Percentiles rank a stretch among this genome's conserved stretches.
Evolutionary conservation across 2,888 invertebrate species (phyloP).

Genomic region (Neocrepidodera transversa): DNA sequence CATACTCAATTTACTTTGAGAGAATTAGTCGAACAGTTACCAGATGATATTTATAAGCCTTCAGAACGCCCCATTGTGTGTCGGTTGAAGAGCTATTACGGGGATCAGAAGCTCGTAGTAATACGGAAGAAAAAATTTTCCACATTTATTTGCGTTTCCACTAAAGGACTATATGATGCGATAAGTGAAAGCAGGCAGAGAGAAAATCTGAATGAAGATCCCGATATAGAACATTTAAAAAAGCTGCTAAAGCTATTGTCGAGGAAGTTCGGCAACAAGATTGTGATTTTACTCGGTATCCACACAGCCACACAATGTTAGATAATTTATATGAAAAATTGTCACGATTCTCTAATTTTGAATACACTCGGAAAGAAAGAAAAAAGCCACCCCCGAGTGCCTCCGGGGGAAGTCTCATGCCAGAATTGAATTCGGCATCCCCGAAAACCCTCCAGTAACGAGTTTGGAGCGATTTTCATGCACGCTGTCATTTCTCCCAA

Average conservation of each 20-base stretch:
- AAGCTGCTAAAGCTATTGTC: conserved; percentile 11
- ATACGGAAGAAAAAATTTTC: conserved; percentile 6
- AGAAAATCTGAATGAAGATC: conserved; percentile 3
- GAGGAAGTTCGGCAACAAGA: conserved; percentile 1
- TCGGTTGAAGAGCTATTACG: conserved; percentile 9
- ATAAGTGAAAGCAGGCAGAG: conserved; percentile 9
- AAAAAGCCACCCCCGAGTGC: no score
- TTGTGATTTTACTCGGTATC: neutral
- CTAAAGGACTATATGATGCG: conserved; percentile 11
- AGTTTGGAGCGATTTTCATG: no score
- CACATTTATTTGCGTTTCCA: conserved; percentile 4
- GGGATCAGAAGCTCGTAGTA: conserved; percentile 8
- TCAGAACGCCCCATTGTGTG: neutral
- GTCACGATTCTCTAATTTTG: neutral
- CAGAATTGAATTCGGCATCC: no score
- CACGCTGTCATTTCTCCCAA: no score
- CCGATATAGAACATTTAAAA: neutral
- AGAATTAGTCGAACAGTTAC: conserved; percentile 8
- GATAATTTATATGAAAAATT: conserved; percentile 11
- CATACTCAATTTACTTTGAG: conserved; percentile 9
- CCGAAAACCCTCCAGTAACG: no score
- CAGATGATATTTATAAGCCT: conserved; percentile 14
- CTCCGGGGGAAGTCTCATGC: no score
- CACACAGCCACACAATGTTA: conserved; percentile 6
- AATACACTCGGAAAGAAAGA: neutral